Conservation (phyloP, 2,113 vertebrate genomes). For the Oenanthe oenanthe region DNA sequence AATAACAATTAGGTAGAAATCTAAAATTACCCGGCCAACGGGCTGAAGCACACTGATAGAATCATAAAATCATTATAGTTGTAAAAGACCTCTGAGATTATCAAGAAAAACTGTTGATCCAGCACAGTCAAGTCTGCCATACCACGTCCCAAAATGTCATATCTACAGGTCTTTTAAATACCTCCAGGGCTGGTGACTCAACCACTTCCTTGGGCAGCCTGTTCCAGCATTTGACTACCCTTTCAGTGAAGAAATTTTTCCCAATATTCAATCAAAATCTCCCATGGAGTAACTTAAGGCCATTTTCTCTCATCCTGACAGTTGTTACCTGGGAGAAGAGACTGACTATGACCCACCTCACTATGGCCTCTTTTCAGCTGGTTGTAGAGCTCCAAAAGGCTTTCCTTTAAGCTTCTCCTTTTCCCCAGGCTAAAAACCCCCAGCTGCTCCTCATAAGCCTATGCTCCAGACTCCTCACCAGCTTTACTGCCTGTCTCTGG, state of each 20-base stretch:
- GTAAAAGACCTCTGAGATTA: background rate
- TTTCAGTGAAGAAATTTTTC: background rate
- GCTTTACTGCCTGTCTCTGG: background rate
- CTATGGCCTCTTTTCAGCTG: background rate
- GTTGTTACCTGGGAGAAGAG: background rate
- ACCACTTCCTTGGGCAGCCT: background rate
- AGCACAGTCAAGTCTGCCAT: background rate
- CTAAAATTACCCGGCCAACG: background rate
- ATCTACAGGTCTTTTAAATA: background rate
- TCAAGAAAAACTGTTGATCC: no score
- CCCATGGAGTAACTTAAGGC: background rate
- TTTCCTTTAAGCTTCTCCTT: background rate
- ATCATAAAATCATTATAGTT: background rate
- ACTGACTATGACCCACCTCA: no score
- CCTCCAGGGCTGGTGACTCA: background rate
- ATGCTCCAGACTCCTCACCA: background rate
- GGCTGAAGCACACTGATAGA: background rate
- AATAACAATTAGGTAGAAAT: background rate
- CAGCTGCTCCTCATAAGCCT: background rate
- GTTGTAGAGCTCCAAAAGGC: rapidly evolving
- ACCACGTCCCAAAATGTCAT: background rate
- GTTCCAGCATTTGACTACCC: background rate
- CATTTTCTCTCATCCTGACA: background rate
- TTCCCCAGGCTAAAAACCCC: background rate
- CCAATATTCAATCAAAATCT: background rate